These are phyloP conservation scores for Hydrolagus affinis DNA, from an alignment of 2,113 vertebrate genomes.

Conservation along the genomic window DNA sequence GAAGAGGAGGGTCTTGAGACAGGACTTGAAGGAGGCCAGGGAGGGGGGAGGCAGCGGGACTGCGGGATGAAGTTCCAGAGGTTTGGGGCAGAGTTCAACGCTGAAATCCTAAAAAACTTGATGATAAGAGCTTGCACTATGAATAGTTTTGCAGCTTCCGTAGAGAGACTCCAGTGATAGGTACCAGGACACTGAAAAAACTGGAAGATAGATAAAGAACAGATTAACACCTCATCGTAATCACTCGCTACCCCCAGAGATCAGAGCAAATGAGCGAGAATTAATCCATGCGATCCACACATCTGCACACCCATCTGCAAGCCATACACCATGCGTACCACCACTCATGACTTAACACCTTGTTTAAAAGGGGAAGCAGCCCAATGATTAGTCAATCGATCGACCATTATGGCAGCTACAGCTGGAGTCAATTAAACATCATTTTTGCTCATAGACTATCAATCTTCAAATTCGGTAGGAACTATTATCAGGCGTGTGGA, in stretches of 20 bases:
- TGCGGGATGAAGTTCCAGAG: too few species aligned
- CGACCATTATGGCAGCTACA: slow-evolving; percentile 26
- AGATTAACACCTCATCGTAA: slow-evolving; percentile 38
- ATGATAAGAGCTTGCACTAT: not conserved
- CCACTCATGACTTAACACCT: slow-evolving; percentile 45
- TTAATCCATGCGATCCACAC: slow-evolving; percentile 43
- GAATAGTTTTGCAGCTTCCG: not conserved
- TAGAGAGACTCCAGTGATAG: not conserved
- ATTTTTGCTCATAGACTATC: slow-evolving; percentile 7
- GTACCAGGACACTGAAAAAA: not conserved
- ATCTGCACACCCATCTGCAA: slow-evolving; percentile 47
- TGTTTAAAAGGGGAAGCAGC: slow-evolving; percentile 34
- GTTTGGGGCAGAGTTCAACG: too few species aligned
- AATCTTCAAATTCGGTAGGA: slow-evolving; percentile 13
- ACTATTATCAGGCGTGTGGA: too few species aligned
- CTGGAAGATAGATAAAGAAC: not conserved
- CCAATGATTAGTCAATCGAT: slow-evolving; percentile 29
- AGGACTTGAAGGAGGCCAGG: too few species aligned
- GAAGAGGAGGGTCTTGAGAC: too few species aligned
- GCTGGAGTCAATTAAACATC: slow-evolving; percentile 10
- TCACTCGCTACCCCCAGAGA: slow-evolving; percentile 46
- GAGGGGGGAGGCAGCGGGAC: too few species aligned
- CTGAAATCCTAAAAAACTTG: too few species aligned
- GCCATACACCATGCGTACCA: slow-evolving; percentile 32
- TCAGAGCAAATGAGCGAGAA: slow-evolving; percentile 43